Evolutionary conservation across 2,888 invertebrate species (phyloP).

Genomic region (Gymnocheta viridis): DNA sequence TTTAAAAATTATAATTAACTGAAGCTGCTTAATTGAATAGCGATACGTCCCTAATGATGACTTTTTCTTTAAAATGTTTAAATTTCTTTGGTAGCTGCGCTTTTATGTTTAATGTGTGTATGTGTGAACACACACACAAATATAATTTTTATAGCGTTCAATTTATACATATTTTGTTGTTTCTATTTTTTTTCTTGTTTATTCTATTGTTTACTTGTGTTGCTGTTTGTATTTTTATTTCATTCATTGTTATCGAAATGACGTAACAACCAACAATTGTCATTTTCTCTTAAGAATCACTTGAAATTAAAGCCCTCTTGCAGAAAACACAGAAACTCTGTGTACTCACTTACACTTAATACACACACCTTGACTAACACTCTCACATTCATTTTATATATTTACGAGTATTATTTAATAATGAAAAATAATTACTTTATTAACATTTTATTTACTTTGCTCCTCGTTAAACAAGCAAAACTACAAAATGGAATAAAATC

Average conservation of each 20-base stretch:
- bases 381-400: neutral
- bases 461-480: neutral
- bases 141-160: neutral
- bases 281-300: slow-evolving; percentile 27
- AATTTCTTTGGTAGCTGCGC: neutral
- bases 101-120: neutral
- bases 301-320: slow-evolving; percentile 32
- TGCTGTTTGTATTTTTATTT: neutral
- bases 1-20: too few relatives aligned
- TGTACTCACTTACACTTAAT: neutral
- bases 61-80: neutral
- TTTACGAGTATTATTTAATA: slow-evolving; percentile 13
- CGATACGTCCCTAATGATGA: too few relatives aligned
- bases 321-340: neutral
- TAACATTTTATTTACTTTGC: slow-evolving; percentile 24
- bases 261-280: slow-evolving; percentile 44
- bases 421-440: slow-evolving; percentile 33
- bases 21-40: too few relatives aligned
- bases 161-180: neutral
- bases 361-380: neutral
- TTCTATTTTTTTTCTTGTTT: neutral
- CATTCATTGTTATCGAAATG: slow-evolving; percentile 47
- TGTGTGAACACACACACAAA: neutral
- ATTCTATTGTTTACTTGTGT: neutral
- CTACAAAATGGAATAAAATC: neutral